Evolutionary conservation across 37 sponge, comb jelly and placozoan species (phyloP), one percentile per base, ranked within the genome.

Genomic region (Eunapius fragilis): DNA sequence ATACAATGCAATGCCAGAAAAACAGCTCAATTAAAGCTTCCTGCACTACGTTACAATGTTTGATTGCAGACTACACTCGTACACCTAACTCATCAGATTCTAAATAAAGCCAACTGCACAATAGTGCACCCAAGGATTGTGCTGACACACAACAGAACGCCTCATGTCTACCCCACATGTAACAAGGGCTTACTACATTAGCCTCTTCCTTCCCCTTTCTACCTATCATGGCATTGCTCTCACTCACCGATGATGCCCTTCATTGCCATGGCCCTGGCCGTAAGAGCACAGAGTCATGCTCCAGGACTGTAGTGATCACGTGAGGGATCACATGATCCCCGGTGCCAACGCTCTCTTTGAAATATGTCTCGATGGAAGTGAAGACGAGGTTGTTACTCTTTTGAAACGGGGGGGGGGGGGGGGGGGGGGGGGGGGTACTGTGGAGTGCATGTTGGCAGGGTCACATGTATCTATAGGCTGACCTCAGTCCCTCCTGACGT

Each of bases 401-500:
- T n/a, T n/a, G n/a, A n/a, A n/a, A n/a, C n/a, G n/a, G n/a, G n/a
- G n/a, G n/a, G n/a, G n/a, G n/a, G n/a, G n/a, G n/a, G n/a, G n/a
- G n/a, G n/a, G n/a, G 35, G 25, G 31, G 58, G 28, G 23, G 45
- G 72, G 37, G 7, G 75, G 47, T 4, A 4, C 4, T 45, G 47
- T 45, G 31, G 78, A 70, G 72, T 7, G 10, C 3, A 13, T 28
- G 35, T 76, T 14, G 9, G 48, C 28, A 24, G n/a, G 23, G 35
- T 14, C 67, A 67, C 41, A 25, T 30, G 34, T n/a, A n/a, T 25
- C 25, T 50, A 17, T 22, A 6, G 13, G 67, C 90, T 83, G 24
- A 94, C 92, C 77, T 96, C 96, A 49, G 96, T 96, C 0, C 94
- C 94, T 47, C 96, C 96, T 17, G 96, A 96, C 9, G 89, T 96